Conservation (phyloP, 1,140 invertebrate genomes). For the Arctopsyche grandis region DNA sequence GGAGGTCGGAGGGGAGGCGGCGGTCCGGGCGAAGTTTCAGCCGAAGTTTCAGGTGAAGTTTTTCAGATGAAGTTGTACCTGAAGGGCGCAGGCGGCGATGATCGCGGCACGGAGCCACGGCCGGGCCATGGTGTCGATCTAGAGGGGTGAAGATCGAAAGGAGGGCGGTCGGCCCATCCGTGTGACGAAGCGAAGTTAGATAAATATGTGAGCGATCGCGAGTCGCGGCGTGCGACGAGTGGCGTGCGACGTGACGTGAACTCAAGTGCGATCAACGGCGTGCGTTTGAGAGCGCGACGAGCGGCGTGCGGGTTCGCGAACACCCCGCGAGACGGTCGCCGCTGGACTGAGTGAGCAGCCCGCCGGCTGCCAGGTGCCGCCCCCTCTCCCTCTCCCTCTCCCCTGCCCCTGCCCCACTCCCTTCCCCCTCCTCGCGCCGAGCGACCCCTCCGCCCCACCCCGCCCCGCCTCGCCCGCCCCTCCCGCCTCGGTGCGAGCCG, state of each 20-base stretch:
- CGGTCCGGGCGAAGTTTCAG: too few relatives aligned
- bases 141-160: neutral
- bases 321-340: neutral
- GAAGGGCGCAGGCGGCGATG: constrained; percentile 2
- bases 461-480: neutral
- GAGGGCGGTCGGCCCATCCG: neutral
- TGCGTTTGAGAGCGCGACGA: neutral
- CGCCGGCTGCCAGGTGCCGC: constrained; percentile 17
- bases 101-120: constrained; percentile 7
- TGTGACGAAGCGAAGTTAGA: neutral
- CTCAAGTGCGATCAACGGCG: neutral
- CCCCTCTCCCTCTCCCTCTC: neutral
- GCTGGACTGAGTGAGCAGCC: neutral
- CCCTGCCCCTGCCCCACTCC: neutral
- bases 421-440: neutral
- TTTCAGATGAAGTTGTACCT: neutral
- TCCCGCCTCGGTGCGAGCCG: neutral
- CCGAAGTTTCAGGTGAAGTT: too few relatives aligned
- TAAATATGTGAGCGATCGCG: neutral
- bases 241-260: too few relatives aligned
- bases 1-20: too few relatives aligned
- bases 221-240: neutral
- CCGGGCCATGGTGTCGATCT: neutral
- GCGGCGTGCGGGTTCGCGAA: neutral
- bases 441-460: neutral